Percentiles rank a stretch among this genome's conserved stretches.
Conservation (phyloP, 2,113 vertebrate genomes). For the Hypanus sabinus region DNA sequence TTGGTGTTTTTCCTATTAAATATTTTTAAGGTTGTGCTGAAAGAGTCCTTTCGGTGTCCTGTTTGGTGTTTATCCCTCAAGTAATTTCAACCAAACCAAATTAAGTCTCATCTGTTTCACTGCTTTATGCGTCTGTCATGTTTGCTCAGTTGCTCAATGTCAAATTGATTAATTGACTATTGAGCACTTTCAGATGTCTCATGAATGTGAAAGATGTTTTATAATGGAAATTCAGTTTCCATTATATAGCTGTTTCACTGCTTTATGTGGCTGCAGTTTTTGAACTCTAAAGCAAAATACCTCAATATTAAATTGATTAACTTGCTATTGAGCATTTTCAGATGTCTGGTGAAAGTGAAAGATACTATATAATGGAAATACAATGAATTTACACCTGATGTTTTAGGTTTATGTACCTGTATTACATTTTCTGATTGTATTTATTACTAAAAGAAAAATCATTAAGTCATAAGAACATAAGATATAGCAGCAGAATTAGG, state of each 20-base stretch:
- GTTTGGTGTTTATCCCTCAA: neutral
- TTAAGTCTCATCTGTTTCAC: neutral
- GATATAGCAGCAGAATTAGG: too few species aligned
- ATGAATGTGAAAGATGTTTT: neutral
- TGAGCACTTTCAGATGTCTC: neutral
- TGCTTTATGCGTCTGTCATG: neutral
- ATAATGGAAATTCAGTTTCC: too few species aligned
- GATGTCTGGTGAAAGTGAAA: neutral
- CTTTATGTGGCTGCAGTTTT: too few species aligned
- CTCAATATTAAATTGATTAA: neutral
- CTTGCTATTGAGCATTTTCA: neutral
- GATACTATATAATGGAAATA: neutral
- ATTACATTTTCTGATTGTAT: neutral
- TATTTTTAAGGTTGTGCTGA: neutral
- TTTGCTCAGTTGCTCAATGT: neutral
- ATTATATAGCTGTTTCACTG: too few species aligned
- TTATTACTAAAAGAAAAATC: neutral
- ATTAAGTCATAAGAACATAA: too few species aligned
- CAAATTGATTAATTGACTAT: neutral
- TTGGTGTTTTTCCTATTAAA: neutral
- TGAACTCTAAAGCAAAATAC: too few species aligned
- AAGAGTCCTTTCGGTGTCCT: neutral
- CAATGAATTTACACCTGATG: neutral
- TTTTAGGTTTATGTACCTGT: neutral
- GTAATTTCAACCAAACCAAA: neutral